phyloP scores from a whole-genome alignment of 2,113 vertebrate species.

The Burhinus bistriatus region DNA sequence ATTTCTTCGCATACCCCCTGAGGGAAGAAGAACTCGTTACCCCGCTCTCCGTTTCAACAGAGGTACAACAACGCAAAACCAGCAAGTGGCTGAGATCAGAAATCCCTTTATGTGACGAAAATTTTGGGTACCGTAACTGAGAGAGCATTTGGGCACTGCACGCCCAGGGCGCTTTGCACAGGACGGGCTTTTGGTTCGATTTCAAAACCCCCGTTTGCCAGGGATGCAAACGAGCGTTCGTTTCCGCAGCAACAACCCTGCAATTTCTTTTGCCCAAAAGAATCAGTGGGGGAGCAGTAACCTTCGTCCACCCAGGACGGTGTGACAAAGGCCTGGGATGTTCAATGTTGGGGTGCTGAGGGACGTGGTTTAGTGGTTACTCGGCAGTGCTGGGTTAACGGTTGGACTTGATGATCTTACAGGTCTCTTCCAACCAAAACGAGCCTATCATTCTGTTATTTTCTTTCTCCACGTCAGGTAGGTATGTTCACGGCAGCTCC shows the following conservation, averaged over 20 bases:
- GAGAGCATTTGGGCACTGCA: no score
- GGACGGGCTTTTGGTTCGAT: neutral
- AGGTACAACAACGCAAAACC: accelerated
- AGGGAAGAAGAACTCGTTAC: neutral
- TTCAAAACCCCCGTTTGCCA: neutral
- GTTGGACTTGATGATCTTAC: no score
- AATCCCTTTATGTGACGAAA: neutral
- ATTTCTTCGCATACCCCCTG: slow-evolving; percentile 98
- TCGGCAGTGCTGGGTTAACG: no score
- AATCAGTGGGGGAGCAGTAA: neutral
- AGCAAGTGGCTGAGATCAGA: neutral
- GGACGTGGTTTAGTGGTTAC: no score
- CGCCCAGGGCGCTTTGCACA: neutral
- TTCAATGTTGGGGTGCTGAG: neutral
- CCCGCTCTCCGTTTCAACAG: neutral
- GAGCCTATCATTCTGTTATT: no score
- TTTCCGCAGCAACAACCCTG: neutral
- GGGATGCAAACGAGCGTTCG: neutral
- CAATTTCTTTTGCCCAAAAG: neutral
- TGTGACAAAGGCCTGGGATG: neutral
- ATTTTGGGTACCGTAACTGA: accelerated
- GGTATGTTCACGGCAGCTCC: neutral
- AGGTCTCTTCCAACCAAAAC: no score
- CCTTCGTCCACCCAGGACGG: neutral
- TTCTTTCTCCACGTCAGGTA: neutral